phyloP scores from a whole-genome alignment of 2,888 invertebrate species.

The Thelaira solivaga region DNA sequence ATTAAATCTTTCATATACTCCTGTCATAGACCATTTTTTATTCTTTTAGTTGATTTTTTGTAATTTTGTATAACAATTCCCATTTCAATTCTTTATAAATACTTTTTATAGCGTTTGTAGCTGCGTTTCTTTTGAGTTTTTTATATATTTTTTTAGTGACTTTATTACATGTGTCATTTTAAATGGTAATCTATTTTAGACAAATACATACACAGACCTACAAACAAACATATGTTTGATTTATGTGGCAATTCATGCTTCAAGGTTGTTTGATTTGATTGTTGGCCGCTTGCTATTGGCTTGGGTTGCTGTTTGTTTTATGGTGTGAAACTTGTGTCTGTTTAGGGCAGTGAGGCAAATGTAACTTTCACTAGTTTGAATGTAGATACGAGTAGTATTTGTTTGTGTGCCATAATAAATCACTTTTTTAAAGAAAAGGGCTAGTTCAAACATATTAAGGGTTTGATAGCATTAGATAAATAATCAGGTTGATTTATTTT shows the following conservation, averaged over 20 bases:
- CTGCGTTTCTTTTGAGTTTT: background rate
- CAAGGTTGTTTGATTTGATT: constrained; percentile 34
- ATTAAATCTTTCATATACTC: constrained; percentile 16
- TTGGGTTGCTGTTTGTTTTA: background rate
- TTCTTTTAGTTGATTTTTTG: background rate
- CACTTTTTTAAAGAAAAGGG: constrained; percentile 29
- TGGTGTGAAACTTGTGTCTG: background rate
- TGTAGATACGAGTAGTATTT: constrained; percentile 13
- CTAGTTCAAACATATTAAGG: constrained; percentile 32
- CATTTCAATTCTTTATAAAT: constrained; percentile 9
- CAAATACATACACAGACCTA: too few species aligned
- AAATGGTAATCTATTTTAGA: constrained; percentile 51
- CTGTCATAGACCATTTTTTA: background rate
- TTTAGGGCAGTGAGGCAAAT: background rate
- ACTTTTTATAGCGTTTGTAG: background rate
- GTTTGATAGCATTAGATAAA: constrained; percentile 56
- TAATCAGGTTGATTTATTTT: constrained; percentile 20
- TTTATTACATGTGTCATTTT: constrained; percentile 56
- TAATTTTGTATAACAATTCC: constrained; percentile 2
- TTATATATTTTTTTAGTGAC: constrained; percentile 7
- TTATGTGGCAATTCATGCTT: constrained; percentile 42
- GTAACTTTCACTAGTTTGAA: background rate
- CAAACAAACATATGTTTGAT: constrained; percentile 55
- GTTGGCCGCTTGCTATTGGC: background rate
- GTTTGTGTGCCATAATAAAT: constrained; percentile 50